Conservation (phyloP, 2,797 vertebrate genomes). For the Rhadinocentrus ornatus region DNA sequence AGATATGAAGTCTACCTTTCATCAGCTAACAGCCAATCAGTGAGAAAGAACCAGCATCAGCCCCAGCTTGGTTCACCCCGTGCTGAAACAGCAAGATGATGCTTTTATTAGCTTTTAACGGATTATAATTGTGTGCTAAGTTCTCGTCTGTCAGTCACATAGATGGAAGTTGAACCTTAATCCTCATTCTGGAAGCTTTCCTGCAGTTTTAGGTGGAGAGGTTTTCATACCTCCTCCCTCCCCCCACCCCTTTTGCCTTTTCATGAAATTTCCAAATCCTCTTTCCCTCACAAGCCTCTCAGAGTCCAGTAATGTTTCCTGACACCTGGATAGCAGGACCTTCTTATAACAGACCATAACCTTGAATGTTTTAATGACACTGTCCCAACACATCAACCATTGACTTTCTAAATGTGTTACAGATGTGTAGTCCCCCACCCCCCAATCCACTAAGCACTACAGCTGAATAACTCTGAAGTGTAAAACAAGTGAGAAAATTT, state of each 20-base stretch:
- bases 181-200: slow-evolving; percentile 76
- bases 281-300: slow-evolving; percentile 62
- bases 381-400: slow-evolving; percentile 72
- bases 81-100: slow-evolving; percentile 68
- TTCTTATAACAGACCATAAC: slow-evolving; percentile 72
- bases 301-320: slow-evolving; percentile 70
- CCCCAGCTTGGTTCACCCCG: slow-evolving; percentile 47
- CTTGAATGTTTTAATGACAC: slow-evolving; percentile 77
- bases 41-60: slow-evolving; percentile 33
- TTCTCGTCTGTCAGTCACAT: slow-evolving; percentile 75
- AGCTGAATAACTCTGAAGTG: slow-evolving; percentile 68
- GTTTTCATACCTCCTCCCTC: slow-evolving; percentile 75
- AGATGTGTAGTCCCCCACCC: slow-evolving; percentile 66
- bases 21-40: slow-evolving; percentile 68
- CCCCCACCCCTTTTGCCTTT: slow-evolving; percentile 66
- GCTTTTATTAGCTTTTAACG: slow-evolving; percentile 81
- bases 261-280: slow-evolving; percentile 73
- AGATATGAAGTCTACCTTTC: slow-evolving; percentile 64
- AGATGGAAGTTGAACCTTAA: slow-evolving; percentile 83
- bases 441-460: slow-evolving; percentile 61
- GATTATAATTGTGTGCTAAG: slow-evolving; percentile 84
- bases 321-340: slow-evolving; percentile 71
- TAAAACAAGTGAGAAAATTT: slow-evolving; percentile 77
- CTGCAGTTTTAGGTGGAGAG: slow-evolving; percentile 68
- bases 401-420: slow-evolving; percentile 77